Percentiles rank a stretch among this genome's conserved stretches.
Conservation (phyloP, 2,888 invertebrate genomes). For the Lepidonotus clava region DNA sequence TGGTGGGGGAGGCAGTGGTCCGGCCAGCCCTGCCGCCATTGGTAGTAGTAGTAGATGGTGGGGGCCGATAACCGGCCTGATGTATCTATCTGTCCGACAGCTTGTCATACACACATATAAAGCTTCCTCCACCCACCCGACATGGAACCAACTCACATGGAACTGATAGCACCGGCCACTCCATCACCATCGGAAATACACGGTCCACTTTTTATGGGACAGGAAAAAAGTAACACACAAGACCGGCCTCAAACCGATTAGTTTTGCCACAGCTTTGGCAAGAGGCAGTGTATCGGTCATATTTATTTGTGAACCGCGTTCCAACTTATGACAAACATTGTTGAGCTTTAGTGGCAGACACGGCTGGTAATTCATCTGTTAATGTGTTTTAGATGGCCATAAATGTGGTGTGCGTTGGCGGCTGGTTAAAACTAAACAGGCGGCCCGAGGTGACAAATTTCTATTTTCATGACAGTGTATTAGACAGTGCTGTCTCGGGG, state of each 20-base stretch:
- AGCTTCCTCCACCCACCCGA: not conserved
- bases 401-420: no score
- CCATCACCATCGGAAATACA: conserved; percentile 33
- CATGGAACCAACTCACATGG: conserved; percentile 36
- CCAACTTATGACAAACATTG: no score
- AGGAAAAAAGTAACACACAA: not conserved
- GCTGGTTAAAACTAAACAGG: no score
- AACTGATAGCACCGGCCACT: conserved; percentile 29
- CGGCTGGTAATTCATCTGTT: no score
- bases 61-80: conserved; percentile 21
- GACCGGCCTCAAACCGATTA: not conserved
- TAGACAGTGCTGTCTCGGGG: no score
- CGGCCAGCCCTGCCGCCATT: not conserved
- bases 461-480: no score
- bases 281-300: not conserved
- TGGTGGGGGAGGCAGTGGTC: no score
- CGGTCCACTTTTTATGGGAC: not conserved
- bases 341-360: no score
- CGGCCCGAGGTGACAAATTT: no score
- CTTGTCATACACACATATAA: conserved; percentile 47
- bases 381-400: no score
- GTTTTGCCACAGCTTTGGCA: not conserved
- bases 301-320: not conserved
- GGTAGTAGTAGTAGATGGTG: not conserved
- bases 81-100: conserved; percentile 23